phyloP scores from a whole-genome alignment of 2,888 invertebrate species.

The Caprella mutica region DNA sequence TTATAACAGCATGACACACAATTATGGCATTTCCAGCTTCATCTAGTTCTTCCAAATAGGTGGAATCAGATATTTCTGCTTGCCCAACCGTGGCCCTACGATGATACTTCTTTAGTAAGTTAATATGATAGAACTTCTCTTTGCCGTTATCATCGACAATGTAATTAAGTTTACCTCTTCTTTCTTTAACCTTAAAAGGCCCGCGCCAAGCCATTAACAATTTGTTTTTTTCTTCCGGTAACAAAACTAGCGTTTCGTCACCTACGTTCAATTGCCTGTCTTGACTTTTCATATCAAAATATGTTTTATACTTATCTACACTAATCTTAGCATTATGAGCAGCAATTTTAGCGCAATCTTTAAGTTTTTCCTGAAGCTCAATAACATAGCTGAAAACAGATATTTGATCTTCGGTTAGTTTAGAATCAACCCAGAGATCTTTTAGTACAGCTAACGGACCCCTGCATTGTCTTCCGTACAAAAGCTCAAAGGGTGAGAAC shows the following conservation, averaged over 20 bases:
- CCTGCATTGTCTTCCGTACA: slow-evolving; percentile 6
- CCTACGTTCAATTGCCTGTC: slow-evolving; percentile 1
- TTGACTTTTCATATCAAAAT: background rate
- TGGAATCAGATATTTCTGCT: background rate
- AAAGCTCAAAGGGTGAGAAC: slow-evolving; percentile 11
- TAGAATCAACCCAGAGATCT: slow-evolving; percentile 6
- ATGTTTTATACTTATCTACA: background rate
- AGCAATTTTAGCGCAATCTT: background rate
- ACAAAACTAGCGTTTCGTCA: background rate
- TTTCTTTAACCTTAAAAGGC: slow-evolving; percentile 5
- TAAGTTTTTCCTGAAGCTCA: slow-evolving; percentile 1
- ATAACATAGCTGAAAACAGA: slow-evolving; percentile 1
- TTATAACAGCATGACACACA: too few relatives aligned
- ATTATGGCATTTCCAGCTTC: too few relatives aligned
- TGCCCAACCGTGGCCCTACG: background rate
- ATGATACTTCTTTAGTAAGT: background rate
- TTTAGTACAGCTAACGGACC: slow-evolving; percentile 7
- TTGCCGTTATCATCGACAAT: background rate
- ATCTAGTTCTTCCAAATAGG: background rate
- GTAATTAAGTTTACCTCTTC: background rate
- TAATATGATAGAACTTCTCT: slow-evolving; percentile 2
- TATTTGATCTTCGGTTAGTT: background rate
- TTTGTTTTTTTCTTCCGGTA: background rate
- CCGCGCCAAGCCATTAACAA: background rate
- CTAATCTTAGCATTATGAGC: background rate